phyloP scores from a whole-genome alignment of 2,113 vertebrate species.

The Trematocara zebra region DNA sequence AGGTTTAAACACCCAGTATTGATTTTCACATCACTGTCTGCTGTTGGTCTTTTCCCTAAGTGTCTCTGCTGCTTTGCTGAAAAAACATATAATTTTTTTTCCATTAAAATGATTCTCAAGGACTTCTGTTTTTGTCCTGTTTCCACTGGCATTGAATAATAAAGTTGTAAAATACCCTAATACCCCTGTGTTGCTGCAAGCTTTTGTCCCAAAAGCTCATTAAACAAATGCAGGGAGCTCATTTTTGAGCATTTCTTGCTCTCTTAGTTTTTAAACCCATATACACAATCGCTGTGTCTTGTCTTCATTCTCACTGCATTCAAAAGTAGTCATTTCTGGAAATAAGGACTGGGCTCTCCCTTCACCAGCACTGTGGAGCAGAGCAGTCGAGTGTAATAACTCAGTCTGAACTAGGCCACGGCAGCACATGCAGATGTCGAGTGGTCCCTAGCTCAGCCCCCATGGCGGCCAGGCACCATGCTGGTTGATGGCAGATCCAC shows the following conservation, averaged over 20 bases:
- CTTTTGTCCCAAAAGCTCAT: not conserved
- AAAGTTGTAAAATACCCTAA: not conserved
- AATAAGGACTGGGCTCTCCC: slow-evolving; percentile 46
- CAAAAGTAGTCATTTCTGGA: not conserved
- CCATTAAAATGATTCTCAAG: not conserved
- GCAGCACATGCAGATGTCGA: slow-evolving; percentile 47
- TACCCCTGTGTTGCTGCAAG: not conserved
- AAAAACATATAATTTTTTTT: not conserved
- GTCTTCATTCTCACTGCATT: not conserved
- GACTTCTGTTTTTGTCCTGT: not conserved
- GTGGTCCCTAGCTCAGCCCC: slow-evolving; percentile 10
- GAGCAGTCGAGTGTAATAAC: slow-evolving; percentile 29
- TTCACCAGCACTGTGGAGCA: not conserved
- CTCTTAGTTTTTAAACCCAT: not conserved
- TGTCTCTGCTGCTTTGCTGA: not conserved
- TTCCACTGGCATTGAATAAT: not conserved
- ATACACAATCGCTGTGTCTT: not conserved
- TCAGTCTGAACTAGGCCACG: slow-evolving; percentile 69
- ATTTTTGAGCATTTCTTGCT: not conserved
- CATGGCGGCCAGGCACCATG: not conserved
- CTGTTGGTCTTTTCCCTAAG: not conserved
- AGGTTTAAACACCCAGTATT: not conserved
- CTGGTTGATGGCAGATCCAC: slow-evolving; percentile 27
- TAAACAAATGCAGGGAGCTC: not conserved
- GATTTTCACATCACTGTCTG: not conserved